These are phyloP conservation scores for Typhlomys cinereus DNA, from an alignment of 2,113 vertebrate species.

Conservation along the genomic window DNA sequence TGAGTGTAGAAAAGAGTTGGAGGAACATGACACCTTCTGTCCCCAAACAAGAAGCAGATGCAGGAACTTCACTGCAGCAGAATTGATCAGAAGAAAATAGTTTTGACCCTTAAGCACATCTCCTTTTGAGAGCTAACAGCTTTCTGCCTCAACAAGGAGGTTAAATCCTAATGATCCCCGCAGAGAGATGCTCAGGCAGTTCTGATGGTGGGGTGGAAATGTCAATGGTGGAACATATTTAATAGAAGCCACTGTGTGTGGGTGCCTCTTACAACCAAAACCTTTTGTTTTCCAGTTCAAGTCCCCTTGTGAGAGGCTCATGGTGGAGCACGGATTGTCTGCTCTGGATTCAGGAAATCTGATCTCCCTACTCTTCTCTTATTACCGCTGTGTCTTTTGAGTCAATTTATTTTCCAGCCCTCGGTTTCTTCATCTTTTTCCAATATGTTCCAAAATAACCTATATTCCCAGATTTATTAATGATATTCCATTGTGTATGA, in stretches of 20 bases:
- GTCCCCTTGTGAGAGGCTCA: background rate
- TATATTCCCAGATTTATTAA: background rate
- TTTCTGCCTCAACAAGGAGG: conserved; percentile 48
- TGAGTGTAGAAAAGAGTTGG: background rate
- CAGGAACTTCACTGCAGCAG: background rate
- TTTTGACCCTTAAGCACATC: conserved; percentile 59
- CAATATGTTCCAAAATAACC: background rate
- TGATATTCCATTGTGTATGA: background rate
- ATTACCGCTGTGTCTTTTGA: background rate
- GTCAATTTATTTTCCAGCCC: background rate
- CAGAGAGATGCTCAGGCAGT: conserved; percentile 27
- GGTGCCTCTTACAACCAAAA: conserved; percentile 24
- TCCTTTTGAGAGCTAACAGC: conserved; percentile 55
- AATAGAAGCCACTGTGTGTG: conserved; percentile 3
- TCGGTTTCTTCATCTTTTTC: background rate
- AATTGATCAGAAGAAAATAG: conserved; percentile 69
- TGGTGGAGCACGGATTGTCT: background rate
- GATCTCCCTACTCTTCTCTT: background rate
- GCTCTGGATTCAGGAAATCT: background rate
- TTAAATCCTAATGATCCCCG: conserved; percentile 72
- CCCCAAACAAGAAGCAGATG: background rate
- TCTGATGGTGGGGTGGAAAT: conserved; percentile 36
- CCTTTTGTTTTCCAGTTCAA: conserved; percentile 22
- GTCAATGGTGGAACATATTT: conserved; percentile 40
- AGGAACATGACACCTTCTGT: background rate